Conservation (phyloP, 30 jellyfish, hydroid and myxozoan genomes). For the Aurelia sp. region DNA sequence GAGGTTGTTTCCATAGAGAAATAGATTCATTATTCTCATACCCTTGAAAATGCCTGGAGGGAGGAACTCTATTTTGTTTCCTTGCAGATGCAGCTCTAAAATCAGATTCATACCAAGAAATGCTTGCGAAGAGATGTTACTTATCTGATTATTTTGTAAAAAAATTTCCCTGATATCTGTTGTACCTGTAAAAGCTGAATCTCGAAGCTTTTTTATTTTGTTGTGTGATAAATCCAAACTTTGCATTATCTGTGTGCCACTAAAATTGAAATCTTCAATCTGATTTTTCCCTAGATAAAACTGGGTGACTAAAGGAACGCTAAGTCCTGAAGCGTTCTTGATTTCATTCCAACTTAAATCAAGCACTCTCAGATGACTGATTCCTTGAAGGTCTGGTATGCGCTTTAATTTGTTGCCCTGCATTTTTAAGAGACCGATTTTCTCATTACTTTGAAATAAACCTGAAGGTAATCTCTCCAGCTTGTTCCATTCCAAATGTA, state of each 20-base stretch:
- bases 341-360: constrained; percentile 16
- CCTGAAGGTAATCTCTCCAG: constrained; percentile 23
- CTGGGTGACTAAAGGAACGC: neutral
- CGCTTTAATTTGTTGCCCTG: constrained; percentile 6
- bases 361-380: neutral
- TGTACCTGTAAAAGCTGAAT: constrained; percentile 24
- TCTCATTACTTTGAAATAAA: neutral
- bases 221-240: constrained; percentile 43
- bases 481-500: constrained; percentile 17
- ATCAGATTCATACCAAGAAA: constrained; percentile 32
- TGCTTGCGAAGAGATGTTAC: constrained; percentile 44
- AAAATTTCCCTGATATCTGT: neutral
- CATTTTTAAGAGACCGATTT: neutral
- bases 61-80: constrained; percentile 6
- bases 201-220: constrained; percentile 7
- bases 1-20: constrained; percentile 38
- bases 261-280: constrained; percentile 24
- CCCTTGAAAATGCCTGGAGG: constrained; percentile 33
- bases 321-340: neutral
- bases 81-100: constrained; percentile 24
- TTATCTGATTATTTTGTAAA: constrained; percentile 41
- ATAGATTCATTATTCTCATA: constrained; percentile 5
- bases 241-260: neutral
- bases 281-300: constrained; percentile 13
- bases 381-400: constrained; percentile 40